A percentile compares a stretch with the other conserved stretches of the same genome.
These are phyloP conservation scores for Channa maculata DNA, from an alignment of 2,113 vertebrate genomes.

Conservation along the genomic window DNA sequence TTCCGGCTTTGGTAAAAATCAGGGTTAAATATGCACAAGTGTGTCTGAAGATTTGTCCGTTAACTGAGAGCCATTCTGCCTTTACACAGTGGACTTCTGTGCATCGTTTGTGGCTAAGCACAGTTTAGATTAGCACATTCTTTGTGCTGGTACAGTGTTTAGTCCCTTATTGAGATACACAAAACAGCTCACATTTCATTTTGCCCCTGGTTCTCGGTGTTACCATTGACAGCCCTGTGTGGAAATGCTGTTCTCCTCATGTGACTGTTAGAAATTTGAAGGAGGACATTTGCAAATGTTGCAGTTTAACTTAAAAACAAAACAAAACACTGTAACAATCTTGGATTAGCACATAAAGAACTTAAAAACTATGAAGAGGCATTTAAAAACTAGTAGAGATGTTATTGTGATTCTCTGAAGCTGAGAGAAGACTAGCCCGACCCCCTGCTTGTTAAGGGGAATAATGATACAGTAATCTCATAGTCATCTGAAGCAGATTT, in stretches of 20 bases:
- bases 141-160: slow-evolving; percentile 4
- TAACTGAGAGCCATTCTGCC: slow-evolving; percentile 25
- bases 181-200: slow-evolving; percentile 37
- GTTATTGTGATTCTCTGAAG: slow-evolving; percentile 6
- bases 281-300: slow-evolving; percentile 1
- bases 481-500: slow-evolving; percentile 67
- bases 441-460: slow-evolving; percentile 15
- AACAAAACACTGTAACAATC: background rate
- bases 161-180: slow-evolving; percentile 9
- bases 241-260: slow-evolving; percentile 18
- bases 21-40: background rate
- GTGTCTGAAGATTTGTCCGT: background rate
- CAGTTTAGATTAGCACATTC: slow-evolving; percentile 16
- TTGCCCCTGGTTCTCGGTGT: slow-evolving; percentile 19
- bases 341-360: background rate
- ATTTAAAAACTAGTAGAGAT: background rate
- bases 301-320: background rate
- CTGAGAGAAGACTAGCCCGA: background rate
- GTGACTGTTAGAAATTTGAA: slow-evolving; percentile 18
- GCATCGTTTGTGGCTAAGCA: background rate
- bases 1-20: background rate
- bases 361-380: background rate
- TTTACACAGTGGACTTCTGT: slow-evolving; percentile 43
- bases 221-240: slow-evolving; percentile 9
- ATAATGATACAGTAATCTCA: slow-evolving; percentile 53